These are phyloP conservation scores for Drosophila putrida DNA, from an alignment of 2,888 invertebrate genomes.

Conservation along the genomic window DNA sequence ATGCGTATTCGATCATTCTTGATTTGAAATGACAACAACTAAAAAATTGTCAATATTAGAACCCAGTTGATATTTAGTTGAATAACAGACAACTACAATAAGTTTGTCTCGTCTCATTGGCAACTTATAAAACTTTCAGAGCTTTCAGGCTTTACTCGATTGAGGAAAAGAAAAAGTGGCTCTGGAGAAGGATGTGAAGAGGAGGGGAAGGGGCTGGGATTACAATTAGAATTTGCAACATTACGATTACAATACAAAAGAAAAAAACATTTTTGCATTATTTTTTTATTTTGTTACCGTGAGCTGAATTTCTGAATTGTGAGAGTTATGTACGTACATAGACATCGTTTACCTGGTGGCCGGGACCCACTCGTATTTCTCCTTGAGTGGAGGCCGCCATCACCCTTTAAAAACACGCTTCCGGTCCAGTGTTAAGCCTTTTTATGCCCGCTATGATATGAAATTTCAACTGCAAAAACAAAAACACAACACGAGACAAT, in stretches of 20 bases:
- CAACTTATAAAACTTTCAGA: constrained; percentile 20
- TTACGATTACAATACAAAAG: constrained; percentile 64
- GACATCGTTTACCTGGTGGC: constrained; percentile 91
- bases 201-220: not conserved
- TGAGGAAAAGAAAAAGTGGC: not conserved
- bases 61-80: not conserved
- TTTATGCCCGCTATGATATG: constrained; percentile 84
- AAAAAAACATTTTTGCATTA: constrained; percentile 53
- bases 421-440: constrained; percentile 86
- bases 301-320: constrained; percentile 84
- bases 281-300: constrained; percentile 86
- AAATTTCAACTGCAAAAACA: constrained; percentile 82
- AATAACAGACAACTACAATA: not conserved
- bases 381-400: constrained; percentile 90
- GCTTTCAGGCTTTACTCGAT: constrained; percentile 7
- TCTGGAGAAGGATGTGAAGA: not conserved
- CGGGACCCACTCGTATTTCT: constrained; percentile 92
- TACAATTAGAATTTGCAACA: constrained; percentile 67
- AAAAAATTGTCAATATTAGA: no score
- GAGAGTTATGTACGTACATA: constrained; percentile 88
- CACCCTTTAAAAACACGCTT: constrained; percentile 86
- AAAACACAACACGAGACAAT: constrained; percentile 18
- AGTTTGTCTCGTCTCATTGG: constrained; percentile 13
- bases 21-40: no score
- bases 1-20: no score